phyloP scores from a whole-genome alignment of 2,113 vertebrate species.

The Meleagris gallopavo region DNA sequence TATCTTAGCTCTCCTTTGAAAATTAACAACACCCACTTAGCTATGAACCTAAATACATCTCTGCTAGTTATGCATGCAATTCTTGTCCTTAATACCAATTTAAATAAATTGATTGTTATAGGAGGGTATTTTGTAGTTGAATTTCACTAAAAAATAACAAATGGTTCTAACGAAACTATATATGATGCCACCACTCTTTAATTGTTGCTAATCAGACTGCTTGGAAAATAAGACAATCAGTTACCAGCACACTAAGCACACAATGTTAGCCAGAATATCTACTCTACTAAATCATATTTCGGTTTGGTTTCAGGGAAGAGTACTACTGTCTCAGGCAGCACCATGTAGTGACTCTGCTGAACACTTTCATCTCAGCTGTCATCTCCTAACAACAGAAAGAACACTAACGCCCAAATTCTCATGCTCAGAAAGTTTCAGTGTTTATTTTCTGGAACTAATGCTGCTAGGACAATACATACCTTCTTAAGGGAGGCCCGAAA shows the following conservation, averaged over 20 bases:
- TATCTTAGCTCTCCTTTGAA: not conserved
- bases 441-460: rapidly evolving
- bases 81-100: not conserved
- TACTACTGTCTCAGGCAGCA: not conserved
- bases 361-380: not conserved
- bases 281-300: not conserved
- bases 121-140: not conserved
- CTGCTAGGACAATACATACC: not conserved
- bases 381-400: not conserved
- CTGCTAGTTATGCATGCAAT: not conserved
- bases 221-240: not conserved
- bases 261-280: not conserved
- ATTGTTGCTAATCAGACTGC: not conserved
- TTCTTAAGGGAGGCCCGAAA: not conserved
- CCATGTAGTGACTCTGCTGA: not conserved
- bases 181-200: rapidly evolving
- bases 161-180: not conserved
- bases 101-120: not conserved
- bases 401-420: not conserved
- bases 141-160: not conserved
- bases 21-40: not conserved
- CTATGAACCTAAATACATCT: not conserved
- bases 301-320: not conserved
- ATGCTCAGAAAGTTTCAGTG: not conserved
- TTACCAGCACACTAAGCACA: not conserved